Conservation (phyloP, 2,113 vertebrate species). For the Dasypus novemcinctus region DNA sequence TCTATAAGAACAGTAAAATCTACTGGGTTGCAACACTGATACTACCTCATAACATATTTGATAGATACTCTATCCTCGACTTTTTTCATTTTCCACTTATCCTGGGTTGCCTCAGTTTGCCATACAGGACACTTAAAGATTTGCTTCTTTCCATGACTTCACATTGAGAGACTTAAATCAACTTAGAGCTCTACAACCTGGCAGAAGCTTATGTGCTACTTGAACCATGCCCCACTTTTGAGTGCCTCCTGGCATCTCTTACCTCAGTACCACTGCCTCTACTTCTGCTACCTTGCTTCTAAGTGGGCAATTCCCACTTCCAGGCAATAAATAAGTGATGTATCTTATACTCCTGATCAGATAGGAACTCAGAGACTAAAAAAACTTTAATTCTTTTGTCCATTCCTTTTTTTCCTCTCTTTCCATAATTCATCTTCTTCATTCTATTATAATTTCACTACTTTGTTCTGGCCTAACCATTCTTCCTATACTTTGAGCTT, state of each 20-base stretch:
- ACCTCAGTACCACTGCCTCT: not conserved
- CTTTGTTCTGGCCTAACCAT: not conserved
- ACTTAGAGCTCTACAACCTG: not conserved
- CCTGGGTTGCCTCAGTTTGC: not conserved
- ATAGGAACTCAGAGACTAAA: not conserved
- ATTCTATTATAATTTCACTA: not conserved
- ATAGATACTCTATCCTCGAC: not conserved
- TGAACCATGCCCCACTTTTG: not conserved
- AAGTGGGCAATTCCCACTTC: not conserved
- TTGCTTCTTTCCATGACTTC: not conserved
- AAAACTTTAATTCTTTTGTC: not conserved
- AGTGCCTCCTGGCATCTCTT: not conserved
- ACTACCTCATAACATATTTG: not conserved
- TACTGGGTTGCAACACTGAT: too few relatives aligned
- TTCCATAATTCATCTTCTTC: not conserved
- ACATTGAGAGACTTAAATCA: not conserved
- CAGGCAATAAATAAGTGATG: not conserved
- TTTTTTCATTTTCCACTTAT: not conserved
- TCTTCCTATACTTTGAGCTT: not conserved
- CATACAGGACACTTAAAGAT: not conserved
- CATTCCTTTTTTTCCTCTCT: not conserved
- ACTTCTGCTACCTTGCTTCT: not conserved
- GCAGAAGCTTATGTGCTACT: not conserved
- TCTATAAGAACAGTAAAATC: not conserved
- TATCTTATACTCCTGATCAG: not conserved